Evolutionary conservation across 2,888 invertebrate genomes (phyloP).

Genomic region (Cantharis nigra): DNA sequence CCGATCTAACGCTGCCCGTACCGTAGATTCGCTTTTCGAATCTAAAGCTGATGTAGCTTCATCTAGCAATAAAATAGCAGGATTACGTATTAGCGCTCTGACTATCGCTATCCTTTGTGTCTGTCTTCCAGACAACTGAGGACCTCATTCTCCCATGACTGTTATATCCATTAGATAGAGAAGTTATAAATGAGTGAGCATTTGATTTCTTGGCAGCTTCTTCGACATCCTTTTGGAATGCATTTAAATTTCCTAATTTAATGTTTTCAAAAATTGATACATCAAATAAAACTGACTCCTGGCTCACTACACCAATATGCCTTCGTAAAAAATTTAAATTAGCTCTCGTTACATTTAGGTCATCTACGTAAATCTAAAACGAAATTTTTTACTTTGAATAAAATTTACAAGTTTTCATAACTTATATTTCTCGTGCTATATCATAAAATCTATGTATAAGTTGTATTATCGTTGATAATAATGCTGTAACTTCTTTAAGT

Average conservation of each 20-base stretch:
- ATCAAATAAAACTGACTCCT: conserved; percentile 90
- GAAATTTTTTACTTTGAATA: conserved; percentile 31
- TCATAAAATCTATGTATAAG: conserved; percentile 76
- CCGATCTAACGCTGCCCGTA: conserved; percentile 64
- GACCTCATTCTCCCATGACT: conserved; percentile 47
- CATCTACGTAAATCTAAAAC: conserved; percentile 67
- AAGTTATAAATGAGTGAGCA: conserved; percentile 81
- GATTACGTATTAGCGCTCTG: conserved; percentile 78
- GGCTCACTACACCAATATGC: conserved; percentile 86
- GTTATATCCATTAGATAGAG: conserved; percentile 68
- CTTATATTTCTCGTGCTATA: conserved; percentile 63
- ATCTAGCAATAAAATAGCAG: conserved; percentile 77
- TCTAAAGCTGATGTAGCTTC: conserved; percentile 82
- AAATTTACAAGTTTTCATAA: conserved; percentile 69
- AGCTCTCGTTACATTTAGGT: conserved; percentile 69
- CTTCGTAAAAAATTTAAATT: conserved; percentile 79
- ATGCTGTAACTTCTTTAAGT: conserved; percentile 74
- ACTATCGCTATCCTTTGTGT: conserved; percentile 90
- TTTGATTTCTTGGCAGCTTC: conserved; percentile 82
- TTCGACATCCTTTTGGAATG: conserved; percentile 74
- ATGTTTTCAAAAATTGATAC: conserved; percentile 89
- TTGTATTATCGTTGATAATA: conserved; percentile 42
- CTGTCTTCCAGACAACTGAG: conserved; percentile 82
- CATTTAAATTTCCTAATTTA: conserved; percentile 78
- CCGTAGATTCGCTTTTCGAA: too few relatives aligned